Evolutionary conservation across 2,888 invertebrate species (phyloP).

Genomic region (Andrena camellia): DNA sequence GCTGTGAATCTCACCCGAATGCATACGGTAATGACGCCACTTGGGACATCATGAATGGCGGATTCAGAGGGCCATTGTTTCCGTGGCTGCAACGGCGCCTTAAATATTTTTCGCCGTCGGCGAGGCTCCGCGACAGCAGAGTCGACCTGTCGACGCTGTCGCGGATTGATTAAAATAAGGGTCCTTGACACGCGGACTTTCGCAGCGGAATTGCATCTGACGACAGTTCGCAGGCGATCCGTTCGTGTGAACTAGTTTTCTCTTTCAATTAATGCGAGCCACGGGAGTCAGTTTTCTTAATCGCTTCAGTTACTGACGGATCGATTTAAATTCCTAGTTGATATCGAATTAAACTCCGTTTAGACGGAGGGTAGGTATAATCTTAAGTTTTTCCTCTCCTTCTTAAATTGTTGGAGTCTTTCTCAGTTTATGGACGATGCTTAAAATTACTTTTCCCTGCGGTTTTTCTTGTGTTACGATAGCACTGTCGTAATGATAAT

Average conservation of each 20-base stretch:
- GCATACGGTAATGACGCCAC: constrained; percentile 67
- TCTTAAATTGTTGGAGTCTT: too few species aligned
- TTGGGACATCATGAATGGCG: constrained; percentile 68
- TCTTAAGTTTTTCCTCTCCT: too few species aligned
- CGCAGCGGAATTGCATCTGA: neutral
- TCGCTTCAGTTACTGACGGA: neutral
- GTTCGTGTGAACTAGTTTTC: neutral
- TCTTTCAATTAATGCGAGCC: neutral
- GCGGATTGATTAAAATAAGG: constrained; percentile 66
- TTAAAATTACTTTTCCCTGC: neutral
- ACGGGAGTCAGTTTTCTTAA: neutral
- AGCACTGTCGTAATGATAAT: too few species aligned
- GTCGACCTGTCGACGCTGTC: constrained; percentile 46
- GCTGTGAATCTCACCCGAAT: constrained; percentile 51
- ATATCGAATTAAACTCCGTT: too few species aligned
- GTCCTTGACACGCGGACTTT: constrained; percentile 1
- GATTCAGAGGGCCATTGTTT: constrained; percentile 68
- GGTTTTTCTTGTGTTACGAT: too few species aligned
- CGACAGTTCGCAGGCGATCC: neutral
- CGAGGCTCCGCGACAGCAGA: constrained; percentile 44
- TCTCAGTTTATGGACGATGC: neutral
- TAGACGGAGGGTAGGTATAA: too few species aligned
- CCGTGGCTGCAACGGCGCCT: constrained; percentile 58
- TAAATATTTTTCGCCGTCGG: constrained; percentile 69
- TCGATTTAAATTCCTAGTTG: constrained; percentile 4